Percentiles rank a stretch among this genome's conserved stretches.
Conservation (phyloP, 2,113 vertebrate genomes). For the Camelus bactrianus region DNA sequence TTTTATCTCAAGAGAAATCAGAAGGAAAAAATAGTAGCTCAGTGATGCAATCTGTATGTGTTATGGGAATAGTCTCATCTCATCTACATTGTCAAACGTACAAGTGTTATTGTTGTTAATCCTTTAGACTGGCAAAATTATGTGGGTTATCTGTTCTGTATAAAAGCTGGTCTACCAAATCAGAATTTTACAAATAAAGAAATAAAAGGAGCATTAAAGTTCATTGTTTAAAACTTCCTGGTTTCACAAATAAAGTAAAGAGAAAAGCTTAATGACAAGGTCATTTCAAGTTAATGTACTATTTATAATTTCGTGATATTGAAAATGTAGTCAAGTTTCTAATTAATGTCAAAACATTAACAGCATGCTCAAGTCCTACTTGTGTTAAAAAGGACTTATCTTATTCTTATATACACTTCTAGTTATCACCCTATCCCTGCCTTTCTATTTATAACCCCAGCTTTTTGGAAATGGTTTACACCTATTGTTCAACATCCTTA, state of each 20-base stretch:
- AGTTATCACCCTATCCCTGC: neutral
- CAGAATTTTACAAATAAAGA: neutral
- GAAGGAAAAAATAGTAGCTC: neutral
- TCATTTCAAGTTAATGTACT: slow-evolving; percentile 20
- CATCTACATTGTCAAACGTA: neutral
- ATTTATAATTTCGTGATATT: neutral
- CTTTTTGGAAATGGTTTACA: neutral
- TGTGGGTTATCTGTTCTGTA: neutral
- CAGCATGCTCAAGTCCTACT: neutral
- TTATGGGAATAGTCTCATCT: neutral
- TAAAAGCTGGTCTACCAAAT: neutral
- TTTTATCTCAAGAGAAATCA: neutral
- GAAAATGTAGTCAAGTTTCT: neutral
- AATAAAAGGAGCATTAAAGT: neutral
- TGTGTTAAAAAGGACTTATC: neutral
- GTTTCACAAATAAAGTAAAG: neutral
- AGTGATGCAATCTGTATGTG: neutral
- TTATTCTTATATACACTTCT: neutral
- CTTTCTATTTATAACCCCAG: neutral
- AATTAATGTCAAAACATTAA: slow-evolving; percentile 54
- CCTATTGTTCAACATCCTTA: neutral
- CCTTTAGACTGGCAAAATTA: neutral
- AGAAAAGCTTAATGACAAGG: slow-evolving; percentile 3
- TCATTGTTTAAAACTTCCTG: neutral
- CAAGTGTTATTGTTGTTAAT: neutral